Evolutionary conservation across 2,113 vertebrate genomes (phyloP), one percentile per base, ranked within the genome.

Genomic region (Protobothrops flavoviridis): DNA sequence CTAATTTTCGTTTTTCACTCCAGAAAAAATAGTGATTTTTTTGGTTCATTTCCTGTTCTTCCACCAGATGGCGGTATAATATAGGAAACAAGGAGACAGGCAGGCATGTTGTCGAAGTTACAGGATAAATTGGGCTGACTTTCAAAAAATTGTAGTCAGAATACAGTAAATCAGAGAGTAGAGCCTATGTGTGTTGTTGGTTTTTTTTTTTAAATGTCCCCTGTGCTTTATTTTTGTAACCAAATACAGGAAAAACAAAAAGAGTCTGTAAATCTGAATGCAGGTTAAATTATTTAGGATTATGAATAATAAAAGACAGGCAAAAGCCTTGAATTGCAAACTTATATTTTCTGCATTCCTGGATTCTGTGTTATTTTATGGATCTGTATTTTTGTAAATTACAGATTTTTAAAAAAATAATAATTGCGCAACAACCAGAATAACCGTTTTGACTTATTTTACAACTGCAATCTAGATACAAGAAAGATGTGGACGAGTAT

Each of bases 21-120:
- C 21, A 81, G 33, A 21, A 81, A 81, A 43, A 0, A 1, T 21
- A 17, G 48, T 74, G 15, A 39, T 81, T 81, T 81, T 81, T 43
- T 81, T 0, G 13, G 74, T 81, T 81, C 74, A 20, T 81, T 81
- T 81, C 33, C 33, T 43, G 7, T 81, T 43, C 33, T 8, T 43
- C 74, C 74, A 39, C 74, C 74, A 81, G 74, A 81, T 81, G 74
- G 74, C 1, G 17, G 20, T 81, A 81, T 43, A 81, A 81, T 21
- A 43, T 81, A 81, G 74, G 33, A 81, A 81, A 81, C 33, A 21
- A 81, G 74, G 33, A 81, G 74, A 21, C 20, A 43, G 74, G 17
- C 0, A 2, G 5, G 2, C 26, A 56, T 1, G 12, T 20, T 15
- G 15, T 20, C 0, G 3, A 43, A 43, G 3, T 43, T 81, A 21